Base-by-base conservation (phyloP, 2,113 vertebrate genomes). In the Ictidomys tridecemlineatus region DNA sequence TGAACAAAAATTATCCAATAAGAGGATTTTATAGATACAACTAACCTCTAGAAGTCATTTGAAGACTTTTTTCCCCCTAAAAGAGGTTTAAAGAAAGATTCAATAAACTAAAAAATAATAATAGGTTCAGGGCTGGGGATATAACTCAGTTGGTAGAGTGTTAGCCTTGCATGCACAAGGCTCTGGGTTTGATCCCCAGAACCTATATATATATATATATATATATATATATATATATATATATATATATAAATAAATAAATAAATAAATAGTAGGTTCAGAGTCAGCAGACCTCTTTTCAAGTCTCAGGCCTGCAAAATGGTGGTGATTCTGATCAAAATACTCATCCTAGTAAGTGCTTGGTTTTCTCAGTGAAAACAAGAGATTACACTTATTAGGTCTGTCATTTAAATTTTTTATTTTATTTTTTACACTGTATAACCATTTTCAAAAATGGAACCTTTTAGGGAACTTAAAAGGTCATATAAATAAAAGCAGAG, bases 361-460 rank as follows among this genome's bases (percentile, higher is more conserved):
- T 28, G 82, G 51, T 95, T 95, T 93, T 91, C 22, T 26, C 86
- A 94, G 45, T 79, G 37, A 97, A 97, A 73, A 93, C 77, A 8
- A 94, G 45, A 72, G 17, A 91, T 82, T 76, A 85, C 22, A 73
- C 84, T 78, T 95, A 83, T 82, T 77, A 91, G n/a, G 48, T 70
- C 39, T 80, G 34, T 88, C 79, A 65, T 82, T 95, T 86, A 84
- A 42, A 83, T 76, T 42, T 92, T 89, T 72, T 77, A 39, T 91
- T 93, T 80, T 86, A 86, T 45, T 74, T 92, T 74, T 86, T 85
- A 95, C 88, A 32, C 8, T 95, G 3, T 32, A 91, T 53, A 80
- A 89, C 4, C 30, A 4, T 87, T 94, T 86, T 42, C 51, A 94
- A 96, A 88, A 92, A 93, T 70, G n/a, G 5, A 97, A 87, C 28